phyloP scores from a whole-genome alignment of 2,797 vertebrate species.

The Esox masquinongy region DNA sequence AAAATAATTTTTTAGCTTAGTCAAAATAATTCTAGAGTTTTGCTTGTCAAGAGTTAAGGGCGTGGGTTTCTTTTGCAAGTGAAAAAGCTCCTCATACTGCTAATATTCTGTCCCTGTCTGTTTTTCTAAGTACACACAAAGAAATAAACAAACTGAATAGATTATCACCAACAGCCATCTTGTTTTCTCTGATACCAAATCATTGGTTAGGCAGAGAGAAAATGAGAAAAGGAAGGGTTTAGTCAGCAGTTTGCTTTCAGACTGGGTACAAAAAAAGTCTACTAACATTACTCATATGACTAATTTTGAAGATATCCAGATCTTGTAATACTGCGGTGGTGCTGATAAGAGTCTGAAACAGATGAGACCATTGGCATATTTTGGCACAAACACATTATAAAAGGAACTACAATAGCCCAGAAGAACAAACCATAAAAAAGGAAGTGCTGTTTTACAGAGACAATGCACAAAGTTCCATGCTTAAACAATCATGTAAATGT shows the following conservation, averaged over 20 bases:
- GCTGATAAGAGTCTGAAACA: not conserved
- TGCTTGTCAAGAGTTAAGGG: not conserved
- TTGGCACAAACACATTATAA: not conserved
- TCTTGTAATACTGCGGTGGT: not conserved
- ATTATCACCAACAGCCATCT: not conserved
- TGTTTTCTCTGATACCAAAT: not conserved
- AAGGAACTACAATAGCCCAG: not conserved
- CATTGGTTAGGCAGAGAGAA: not conserved
- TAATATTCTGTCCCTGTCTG: not conserved
- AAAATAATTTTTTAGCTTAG: too few relatives aligned
- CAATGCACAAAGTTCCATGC: not conserved
- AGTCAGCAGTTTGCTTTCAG: not conserved
- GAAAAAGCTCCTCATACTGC: not conserved
- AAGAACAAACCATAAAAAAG: not conserved
- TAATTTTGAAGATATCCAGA: not conserved
- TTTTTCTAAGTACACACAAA: not conserved
- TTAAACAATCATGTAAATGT: not conserved
- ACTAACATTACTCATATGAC: not conserved
- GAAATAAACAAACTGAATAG: not conserved
- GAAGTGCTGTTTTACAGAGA: not conserved
- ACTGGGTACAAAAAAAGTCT: not conserved
- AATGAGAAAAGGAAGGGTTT: not conserved
- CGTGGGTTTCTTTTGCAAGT: not conserved
- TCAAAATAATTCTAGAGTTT: too few relatives aligned
- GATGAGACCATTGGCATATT: not conserved